These are phyloP conservation scores for Cotesia vestalis DNA, from an alignment of 1,140 invertebrate genomes.

Conservation along the genomic window DNA sequence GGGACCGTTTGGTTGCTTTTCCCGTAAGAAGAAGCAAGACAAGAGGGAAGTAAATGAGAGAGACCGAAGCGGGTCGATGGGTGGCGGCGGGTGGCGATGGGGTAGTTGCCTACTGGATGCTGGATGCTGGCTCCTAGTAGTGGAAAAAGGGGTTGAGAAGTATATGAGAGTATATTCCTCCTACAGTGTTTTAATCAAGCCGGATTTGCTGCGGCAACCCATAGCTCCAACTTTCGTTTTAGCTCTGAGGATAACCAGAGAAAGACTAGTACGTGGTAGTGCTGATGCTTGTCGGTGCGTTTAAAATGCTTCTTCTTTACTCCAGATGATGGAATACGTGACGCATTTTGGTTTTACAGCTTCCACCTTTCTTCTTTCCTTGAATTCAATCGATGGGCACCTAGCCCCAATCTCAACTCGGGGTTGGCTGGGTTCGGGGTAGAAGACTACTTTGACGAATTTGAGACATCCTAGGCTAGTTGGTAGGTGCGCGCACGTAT, in stretches of 20 bases:
- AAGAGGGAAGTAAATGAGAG: constrained; percentile 44
- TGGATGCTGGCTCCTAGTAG: constrained; percentile 32
- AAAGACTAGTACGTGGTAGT: no score
- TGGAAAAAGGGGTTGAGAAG: constrained; percentile 42
- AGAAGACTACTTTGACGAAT: constrained; percentile 28
- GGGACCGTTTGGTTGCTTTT: constrained; percentile 41
- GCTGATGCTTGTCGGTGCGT: not conserved
- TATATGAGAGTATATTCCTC: constrained; percentile 56
- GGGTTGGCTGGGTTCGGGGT: no score
- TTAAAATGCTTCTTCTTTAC: constrained; percentile 3
- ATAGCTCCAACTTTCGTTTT: constrained; percentile 66
- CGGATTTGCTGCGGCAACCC: constrained; percentile 66
- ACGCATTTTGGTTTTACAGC: not conserved
- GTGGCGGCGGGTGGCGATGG: constrained; percentile 22
- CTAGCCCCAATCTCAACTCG: not conserved
- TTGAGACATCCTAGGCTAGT: constrained; percentile 30
- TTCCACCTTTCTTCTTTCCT: not conserved
- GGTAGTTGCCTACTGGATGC: not conserved
- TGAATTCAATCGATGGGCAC: constrained; percentile 34
- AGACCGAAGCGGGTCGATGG: constrained; percentile 44
- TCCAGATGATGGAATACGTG: constrained; percentile 16
- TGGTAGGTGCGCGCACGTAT: constrained; percentile 35
- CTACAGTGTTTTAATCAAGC: constrained; percentile 65
- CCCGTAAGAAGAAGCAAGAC: constrained; percentile 23
- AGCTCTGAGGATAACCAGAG: constrained; percentile 43